Conservation (phyloP, 2,113 vertebrate genomes). For the Sceloporus tristichus region DNA sequence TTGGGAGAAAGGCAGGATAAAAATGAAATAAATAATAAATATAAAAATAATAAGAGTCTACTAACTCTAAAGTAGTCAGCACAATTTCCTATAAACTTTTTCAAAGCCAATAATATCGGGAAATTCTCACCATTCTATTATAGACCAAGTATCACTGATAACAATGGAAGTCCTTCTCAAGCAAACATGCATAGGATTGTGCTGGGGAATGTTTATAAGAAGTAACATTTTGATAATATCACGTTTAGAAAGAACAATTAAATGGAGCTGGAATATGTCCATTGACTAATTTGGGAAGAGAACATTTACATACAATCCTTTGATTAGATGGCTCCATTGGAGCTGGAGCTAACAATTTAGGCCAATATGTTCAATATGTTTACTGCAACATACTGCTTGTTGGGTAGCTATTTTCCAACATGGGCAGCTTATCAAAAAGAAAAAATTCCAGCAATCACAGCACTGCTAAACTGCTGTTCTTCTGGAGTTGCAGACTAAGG, state of each 20-base stretch:
- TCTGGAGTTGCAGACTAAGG: too few species aligned
- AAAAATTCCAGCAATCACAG: background rate
- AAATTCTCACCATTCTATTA: background rate
- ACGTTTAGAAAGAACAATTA: slow-evolving; percentile 7
- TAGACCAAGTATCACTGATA: background rate
- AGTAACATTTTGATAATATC: background rate
- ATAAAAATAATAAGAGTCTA: background rate
- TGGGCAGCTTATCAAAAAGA: background rate
- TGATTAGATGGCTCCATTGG: too few species aligned
- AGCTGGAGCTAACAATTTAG: too few species aligned
- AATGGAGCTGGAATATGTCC: background rate
- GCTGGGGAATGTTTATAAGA: background rate
- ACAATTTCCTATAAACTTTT: background rate
- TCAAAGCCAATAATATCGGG: background rate
- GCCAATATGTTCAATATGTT: background rate
- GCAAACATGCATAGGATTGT: background rate
- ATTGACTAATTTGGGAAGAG: too few species aligned
- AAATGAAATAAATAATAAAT: too few species aligned
- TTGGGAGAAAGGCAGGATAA: too few species aligned
- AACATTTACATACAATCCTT: too few species aligned
- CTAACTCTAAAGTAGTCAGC: background rate
- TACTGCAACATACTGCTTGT: background rate
- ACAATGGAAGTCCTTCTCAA: background rate
- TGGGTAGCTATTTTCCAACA: background rate
- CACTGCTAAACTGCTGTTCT: too few species aligned